phyloP scores from a whole-genome alignment of 2,113 vertebrate genomes.

The Lagenorhynchus albirostris region DNA sequence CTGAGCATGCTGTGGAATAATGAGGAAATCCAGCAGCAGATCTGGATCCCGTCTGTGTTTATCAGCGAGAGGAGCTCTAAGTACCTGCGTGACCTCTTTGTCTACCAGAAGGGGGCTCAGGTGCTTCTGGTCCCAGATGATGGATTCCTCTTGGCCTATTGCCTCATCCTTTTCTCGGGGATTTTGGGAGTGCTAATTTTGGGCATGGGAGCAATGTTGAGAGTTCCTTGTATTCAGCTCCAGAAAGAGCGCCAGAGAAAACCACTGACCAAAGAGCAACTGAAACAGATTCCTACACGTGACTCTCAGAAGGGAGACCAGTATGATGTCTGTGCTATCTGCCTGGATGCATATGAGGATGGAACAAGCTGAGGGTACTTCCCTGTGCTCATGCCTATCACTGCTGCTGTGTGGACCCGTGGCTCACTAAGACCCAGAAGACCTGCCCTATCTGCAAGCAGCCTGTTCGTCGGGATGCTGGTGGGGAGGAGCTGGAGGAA shows the following conservation, averaged over 20 bases:
- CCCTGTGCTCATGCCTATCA: slow-evolving; percentile 85
- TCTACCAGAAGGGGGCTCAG: slow-evolving; percentile 77
- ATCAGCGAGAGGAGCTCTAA: slow-evolving; percentile 73
- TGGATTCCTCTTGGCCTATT: slow-evolving; percentile 86
- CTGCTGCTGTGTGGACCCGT: slow-evolving; percentile 90
- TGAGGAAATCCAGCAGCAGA: slow-evolving; percentile 84
- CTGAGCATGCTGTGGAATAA: slow-evolving; percentile 90
- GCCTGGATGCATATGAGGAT: slow-evolving; percentile 79
- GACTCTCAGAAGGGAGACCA: slow-evolving; percentile 86
- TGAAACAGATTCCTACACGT: slow-evolving; percentile 88
- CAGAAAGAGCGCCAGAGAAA: slow-evolving; percentile 84
- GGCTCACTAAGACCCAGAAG: slow-evolving; percentile 89
- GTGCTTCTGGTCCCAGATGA: slow-evolving; percentile 87
- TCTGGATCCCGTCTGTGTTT: slow-evolving; percentile 90
- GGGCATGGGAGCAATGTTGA: slow-evolving; percentile 85
- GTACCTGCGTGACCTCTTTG: slow-evolving; percentile 66
- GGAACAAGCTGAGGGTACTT: slow-evolving; percentile 78
- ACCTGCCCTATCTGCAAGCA: slow-evolving; percentile 92
- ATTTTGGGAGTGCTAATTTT: slow-evolving; percentile 87
- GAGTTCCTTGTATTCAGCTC: slow-evolving; percentile 86
- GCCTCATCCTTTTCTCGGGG: slow-evolving; percentile 89
- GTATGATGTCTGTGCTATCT: slow-evolving; percentile 80
- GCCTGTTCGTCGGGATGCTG: slow-evolving; percentile 79
- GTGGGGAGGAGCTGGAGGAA: slow-evolving; percentile 75
- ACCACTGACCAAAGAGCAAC: slow-evolving; percentile 87